Evolutionary conservation across 1,140 invertebrate species (phyloP).

Genomic region (Pteromalus puparum): DNA sequence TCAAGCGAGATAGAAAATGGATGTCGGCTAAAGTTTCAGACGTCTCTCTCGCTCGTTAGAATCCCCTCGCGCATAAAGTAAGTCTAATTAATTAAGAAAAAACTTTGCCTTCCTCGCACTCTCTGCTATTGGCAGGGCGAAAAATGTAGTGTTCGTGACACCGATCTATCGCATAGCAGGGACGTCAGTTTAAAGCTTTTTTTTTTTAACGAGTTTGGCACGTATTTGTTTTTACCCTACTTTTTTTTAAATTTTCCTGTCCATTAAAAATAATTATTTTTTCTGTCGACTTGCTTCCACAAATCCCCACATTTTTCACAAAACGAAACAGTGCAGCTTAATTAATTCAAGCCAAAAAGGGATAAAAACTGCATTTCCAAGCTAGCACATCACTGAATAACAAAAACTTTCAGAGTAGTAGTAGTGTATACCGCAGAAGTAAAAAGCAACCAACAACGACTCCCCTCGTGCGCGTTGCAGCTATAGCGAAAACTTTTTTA

Average conservation of each 20-base stretch:
- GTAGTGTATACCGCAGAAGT: not conserved
- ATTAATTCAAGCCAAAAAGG: too few relatives aligned
- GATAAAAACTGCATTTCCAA: too few relatives aligned
- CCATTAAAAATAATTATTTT: too few relatives aligned
- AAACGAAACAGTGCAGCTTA: too few relatives aligned
- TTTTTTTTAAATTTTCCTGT: too few relatives aligned
- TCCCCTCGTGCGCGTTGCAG: not conserved
- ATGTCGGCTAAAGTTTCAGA: too few relatives aligned
- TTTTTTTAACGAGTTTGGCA: not conserved
- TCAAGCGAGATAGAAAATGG: too few relatives aligned
- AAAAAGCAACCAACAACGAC: not conserved
- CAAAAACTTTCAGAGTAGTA: not conserved
- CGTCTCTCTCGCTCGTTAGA: too few relatives aligned
- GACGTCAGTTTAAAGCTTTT: not conserved
- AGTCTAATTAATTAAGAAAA: slow-evolving; percentile 1
- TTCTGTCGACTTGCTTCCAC: too few relatives aligned
- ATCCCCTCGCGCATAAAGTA: too few relatives aligned
- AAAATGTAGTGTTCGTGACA: not conserved
- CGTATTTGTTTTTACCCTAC: not conserved
- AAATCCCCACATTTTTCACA: too few relatives aligned
- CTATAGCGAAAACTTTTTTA: not conserved
- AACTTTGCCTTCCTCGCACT: not conserved
- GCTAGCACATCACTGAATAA: not conserved
- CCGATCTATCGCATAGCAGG: too few relatives aligned
- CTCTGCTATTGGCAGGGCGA: not conserved